Evolutionary conservation across 2,888 invertebrate species (phyloP), one percentile per base, ranked within the genome.

Genomic region (Polia nebulosa): DNA sequence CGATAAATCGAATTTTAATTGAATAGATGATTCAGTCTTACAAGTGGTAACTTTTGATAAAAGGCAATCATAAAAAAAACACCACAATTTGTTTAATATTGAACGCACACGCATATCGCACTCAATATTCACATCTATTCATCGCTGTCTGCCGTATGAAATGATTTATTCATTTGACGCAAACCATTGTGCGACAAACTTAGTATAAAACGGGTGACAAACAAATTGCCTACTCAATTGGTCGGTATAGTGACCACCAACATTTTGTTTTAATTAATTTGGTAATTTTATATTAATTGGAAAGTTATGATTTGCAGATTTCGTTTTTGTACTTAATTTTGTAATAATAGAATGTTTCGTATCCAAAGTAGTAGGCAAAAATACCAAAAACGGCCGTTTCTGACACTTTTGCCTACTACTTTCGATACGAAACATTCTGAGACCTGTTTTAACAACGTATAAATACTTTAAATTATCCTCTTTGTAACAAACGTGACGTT

Each of bases 151-250:
- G 82, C 78, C 83, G 78, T 83, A 77, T 66, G 59, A 66, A 63
- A 89, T 91, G 87, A 87, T 90, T 91, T 89, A 90, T 91, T 90
- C 88, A 91, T 88, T 84, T 75, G 78, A 83, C 78, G 79, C 80
- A 78, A 83, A 83, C 83, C 85, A 85, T 84, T 85, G 85, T 84
- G 76, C 64, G 75, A 81, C 80, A 69, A 75, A 81, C 62, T 78
- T 84, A 70, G 82, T 77, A 41, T 41, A 66, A 76, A 81, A 78
- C 29, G 27, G 49, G 13, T 22, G 68, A 65, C 82, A 66, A 84
- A 82, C 70, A 79, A 81, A 83, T 81, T 77, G 78, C 66, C 57
- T 49, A 57, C 57, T 73, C 64, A 69, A 81, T 72, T 62, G 70
- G 70, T 61, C 61, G 56, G 49, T 52, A 32, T 22, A 27, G 49